Evolutionary conservation across 2,888 invertebrate genomes (phyloP).

Genomic region (Eupithecia subfuscata): DNA sequence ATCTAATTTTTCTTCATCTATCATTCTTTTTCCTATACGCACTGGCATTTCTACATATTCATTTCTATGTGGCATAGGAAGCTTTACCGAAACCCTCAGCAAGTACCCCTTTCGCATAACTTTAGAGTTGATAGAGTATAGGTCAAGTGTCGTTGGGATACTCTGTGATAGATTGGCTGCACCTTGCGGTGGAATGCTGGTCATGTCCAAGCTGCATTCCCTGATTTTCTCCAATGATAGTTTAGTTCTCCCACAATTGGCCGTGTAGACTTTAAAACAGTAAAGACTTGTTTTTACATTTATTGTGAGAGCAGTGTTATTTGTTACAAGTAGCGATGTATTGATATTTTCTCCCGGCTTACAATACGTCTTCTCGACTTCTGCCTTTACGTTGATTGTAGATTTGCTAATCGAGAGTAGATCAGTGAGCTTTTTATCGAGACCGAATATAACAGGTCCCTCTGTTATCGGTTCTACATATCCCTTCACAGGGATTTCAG

Average conservation of each 20-base stretch:
- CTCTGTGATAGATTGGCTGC: constrained; percentile 11
- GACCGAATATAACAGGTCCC: constrained; percentile 35
- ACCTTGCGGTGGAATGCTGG: neutral
- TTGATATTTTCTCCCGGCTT: constrained; percentile 36
- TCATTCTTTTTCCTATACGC: constrained; percentile 26
- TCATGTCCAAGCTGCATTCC: constrained; percentile 9
- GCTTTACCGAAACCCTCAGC: constrained; percentile 27
- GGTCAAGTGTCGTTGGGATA: constrained; percentile 25
- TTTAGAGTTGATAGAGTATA: constrained; percentile 23
- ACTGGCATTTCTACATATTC: constrained; percentile 30
- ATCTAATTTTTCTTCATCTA: neutral
- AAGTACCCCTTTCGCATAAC: constrained; percentile 32
- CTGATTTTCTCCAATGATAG: neutral
- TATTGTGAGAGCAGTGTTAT: constrained; percentile 27
- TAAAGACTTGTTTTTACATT: constrained; percentile 26
- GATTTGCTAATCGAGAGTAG: constrained; percentile 21
- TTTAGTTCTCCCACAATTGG: constrained; percentile 30
- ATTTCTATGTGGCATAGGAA: constrained; percentile 36
- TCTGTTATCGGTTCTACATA: constrained; percentile 14
- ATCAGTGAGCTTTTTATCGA: constrained; percentile 35
- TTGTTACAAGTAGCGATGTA: constrained; percentile 23
- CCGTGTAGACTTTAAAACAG: constrained; percentile 32
- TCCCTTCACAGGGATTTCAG: constrained; percentile 37
- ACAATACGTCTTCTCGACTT: constrained; percentile 26
- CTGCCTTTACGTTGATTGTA: constrained; percentile 34